phyloP scores from a whole-genome alignment of 1,140 invertebrate species.

The honey bee (Apis mellifera) region DNA sequence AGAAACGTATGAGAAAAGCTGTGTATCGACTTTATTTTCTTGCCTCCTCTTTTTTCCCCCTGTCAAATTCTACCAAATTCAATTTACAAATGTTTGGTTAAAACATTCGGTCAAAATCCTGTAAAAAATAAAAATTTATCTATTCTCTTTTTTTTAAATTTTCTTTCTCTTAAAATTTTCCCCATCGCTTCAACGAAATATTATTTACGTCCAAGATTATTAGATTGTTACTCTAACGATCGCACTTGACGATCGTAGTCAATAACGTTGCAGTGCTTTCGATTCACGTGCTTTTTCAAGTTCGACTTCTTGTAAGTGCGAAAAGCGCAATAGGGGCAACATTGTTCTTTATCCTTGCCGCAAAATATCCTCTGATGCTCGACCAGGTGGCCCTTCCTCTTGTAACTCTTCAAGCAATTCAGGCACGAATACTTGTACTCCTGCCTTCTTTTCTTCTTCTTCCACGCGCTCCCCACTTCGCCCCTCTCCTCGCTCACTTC shows the following conservation, averaged over 20 bases:
- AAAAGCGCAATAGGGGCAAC: neutral
- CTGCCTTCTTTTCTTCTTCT: neutral
- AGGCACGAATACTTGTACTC: slow-evolving; percentile 1
- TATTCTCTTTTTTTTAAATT: neutral
- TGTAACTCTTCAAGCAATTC: slow-evolving; percentile 6
- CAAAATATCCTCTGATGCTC: slow-evolving; percentile 23
- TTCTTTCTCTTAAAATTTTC: neutral
- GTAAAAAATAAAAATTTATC: no score
- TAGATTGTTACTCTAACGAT: neutral
- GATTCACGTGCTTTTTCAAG: neutral
- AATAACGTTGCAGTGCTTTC: neutral
- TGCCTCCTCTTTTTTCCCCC: no score
- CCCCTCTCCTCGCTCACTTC: neutral
- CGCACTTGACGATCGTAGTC: neutral
- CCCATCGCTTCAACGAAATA: no score
- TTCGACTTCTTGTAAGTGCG: slow-evolving; percentile 20
- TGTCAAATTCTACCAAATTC: no score
- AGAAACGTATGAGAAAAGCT: no score
- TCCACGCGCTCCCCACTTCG: neutral
- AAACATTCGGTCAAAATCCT: no score
- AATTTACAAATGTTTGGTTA: no score
- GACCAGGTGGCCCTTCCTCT: slow-evolving; percentile 1
- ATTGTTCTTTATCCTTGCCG: slow-evolving; percentile 6
- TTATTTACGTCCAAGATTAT: no score
- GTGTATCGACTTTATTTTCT: no score